Evolutionary conservation across 1,140 invertebrate species (phyloP).

Genomic region (Monomorium pharaonis): DNA sequence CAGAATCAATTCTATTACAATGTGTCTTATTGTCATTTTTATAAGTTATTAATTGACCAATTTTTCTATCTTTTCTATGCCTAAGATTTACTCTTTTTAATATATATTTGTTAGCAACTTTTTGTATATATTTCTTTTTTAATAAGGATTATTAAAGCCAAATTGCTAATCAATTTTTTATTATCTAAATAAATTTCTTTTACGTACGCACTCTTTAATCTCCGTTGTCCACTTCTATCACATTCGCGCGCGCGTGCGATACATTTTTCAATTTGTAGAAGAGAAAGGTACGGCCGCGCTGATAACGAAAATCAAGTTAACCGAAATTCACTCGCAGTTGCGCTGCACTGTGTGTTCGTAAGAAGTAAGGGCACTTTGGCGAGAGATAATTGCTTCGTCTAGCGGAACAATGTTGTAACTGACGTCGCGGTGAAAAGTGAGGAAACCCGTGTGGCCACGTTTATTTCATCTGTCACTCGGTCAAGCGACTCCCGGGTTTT

Average conservation of each 20-base stretch:
- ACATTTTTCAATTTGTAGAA: slow-evolving; percentile 45
- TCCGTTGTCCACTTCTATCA: slow-evolving; percentile 21
- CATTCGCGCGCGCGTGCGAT: slow-evolving; percentile 14
- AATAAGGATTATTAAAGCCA: background rate
- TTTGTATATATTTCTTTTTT: background rate
- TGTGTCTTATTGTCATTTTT: background rate
- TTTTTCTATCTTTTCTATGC: background rate
- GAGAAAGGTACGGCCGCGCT: background rate
- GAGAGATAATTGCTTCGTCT: slow-evolving; percentile 71
- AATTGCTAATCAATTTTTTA: background rate
- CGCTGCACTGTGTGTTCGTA: background rate
- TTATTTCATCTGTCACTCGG: slow-evolving; percentile 66
- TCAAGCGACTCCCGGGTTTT: slow-evolving; percentile 12
- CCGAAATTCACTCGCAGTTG: slow-evolving; percentile 38
- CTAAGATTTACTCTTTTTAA: background rate
- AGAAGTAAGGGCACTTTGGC: slow-evolving; percentile 60
- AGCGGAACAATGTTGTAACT: slow-evolving; percentile 72
- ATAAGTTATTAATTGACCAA: background rate
- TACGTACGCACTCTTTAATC: background rate
- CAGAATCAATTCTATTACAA: background rate
- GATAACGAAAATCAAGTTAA: slow-evolving; percentile 66
- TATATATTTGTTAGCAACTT: background rate
- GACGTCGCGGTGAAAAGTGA: slow-evolving; percentile 71
- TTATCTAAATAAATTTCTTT: slow-evolving; percentile 12
- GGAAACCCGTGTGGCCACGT: slow-evolving; percentile 50